Base-by-base conservation (phyloP, 2,113 vertebrate species). In the Xenopus borealis region DNA sequence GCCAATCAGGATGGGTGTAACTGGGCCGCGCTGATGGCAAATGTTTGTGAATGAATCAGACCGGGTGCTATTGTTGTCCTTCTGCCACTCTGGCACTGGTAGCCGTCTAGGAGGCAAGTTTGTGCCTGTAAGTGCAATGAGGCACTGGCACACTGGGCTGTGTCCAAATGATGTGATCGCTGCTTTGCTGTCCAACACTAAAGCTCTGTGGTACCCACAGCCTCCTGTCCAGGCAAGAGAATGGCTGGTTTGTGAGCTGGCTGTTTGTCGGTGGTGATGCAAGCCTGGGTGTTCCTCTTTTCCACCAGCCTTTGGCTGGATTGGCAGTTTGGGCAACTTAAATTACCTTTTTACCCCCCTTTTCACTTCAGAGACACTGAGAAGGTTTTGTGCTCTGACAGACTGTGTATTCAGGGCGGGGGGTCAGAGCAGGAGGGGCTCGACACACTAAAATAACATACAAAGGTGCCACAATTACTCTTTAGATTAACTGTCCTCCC, bases 321-420 rank as follows among this genome's bases (percentile, higher is more conserved):
- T 30, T 66, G 52, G 52, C 72, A 67, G 52, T 19, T 47, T 27
- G 72, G 57, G 20, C 17, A 75, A 62, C 72, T 75, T 75, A 75
- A 75, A 75, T 75, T 75, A 75, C 72, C 65, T n/a, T 75, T 57
- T 67, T 67, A 2, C 33, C 33, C 8, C 8, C 33, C 33, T 40
- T 40, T 75, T 75, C 68, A 65, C 72, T 75, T 62, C 14, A 11
- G 30, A 75, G 72, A 23, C 72, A 67, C 72, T 75, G 72, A 75
- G 65, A 75, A 55, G 72, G 20, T 61, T 68, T 75, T 75, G 72
- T 75, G 65, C 64, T 68, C 53, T 9, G 19, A 75, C 72, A 75
- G 72, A 75, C 44, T 23, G 20, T 18, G 64, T 27, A 75, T 75
- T 75, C 55, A 75, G 67, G 55, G 19, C 11, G 16, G 58, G 72